Evolutionary conservation across 2,797 vertebrate genomes (phyloP).

Genomic region (Tenualosa ilisha): DNA sequence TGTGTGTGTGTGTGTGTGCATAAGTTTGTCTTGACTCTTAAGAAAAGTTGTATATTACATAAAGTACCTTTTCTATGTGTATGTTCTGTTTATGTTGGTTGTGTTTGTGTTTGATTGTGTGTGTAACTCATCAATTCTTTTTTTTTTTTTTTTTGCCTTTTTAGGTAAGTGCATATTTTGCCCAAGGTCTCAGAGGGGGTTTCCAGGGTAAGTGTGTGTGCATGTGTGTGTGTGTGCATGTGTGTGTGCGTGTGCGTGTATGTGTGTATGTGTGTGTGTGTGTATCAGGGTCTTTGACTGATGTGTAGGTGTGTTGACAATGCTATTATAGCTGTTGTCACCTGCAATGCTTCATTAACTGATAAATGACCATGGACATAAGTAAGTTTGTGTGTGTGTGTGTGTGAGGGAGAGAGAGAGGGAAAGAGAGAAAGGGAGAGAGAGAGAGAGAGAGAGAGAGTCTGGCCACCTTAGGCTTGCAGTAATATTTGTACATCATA

Average conservation of each 20-base stretch:
- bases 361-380: not conserved
- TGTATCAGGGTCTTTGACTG: not conserved
- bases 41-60: not conserved
- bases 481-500: constrained; percentile 4
- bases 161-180: constrained; percentile 11
- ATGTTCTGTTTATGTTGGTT: not conserved
- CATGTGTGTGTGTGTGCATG: not conserved
- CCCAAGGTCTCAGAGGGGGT: not conserved
- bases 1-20: constrained; percentile 8
- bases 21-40: not conserved
- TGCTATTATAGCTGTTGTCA: constrained; percentile 15
- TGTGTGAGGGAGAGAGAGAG: not conserved
- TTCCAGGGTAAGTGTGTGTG: constrained; percentile 4
- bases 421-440: not conserved
- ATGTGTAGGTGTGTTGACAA: constrained; percentile 6
- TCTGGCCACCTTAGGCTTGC: not conserved
- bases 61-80: not conserved
- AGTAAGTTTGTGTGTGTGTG: not conserved
- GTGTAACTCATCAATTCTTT: not conserved
- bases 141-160: not conserved
- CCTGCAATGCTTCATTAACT: not conserved
- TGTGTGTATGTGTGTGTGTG: not conserved
- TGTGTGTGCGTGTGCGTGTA: constrained; percentile 18
- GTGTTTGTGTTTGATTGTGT: not conserved
- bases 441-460: not conserved